Conservation (phyloP, 2,888 invertebrate species). For the Lithosia quadra region DNA sequence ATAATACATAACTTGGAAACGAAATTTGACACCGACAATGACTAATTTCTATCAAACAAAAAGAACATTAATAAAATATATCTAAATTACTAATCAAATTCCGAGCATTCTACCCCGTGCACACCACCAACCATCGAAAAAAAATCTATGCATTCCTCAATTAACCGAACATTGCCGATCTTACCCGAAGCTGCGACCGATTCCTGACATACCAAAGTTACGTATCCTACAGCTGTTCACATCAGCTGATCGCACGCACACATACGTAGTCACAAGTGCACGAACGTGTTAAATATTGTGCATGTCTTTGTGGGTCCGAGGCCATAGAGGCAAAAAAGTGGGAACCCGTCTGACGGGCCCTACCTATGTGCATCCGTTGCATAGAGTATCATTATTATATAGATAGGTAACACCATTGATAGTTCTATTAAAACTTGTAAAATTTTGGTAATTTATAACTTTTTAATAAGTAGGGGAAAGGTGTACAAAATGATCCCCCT, state of each 20-base stretch:
- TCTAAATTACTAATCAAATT: slow-evolving; percentile 17
- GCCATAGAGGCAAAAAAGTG: slow-evolving; percentile 71
- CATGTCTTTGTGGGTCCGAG: slow-evolving; percentile 50
- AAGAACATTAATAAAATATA: slow-evolving; percentile 14
- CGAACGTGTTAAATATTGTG: slow-evolving; percentile 50
- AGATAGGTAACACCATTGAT: slow-evolving; percentile 21
- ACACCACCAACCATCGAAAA: not conserved
- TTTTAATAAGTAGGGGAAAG: too few relatives aligned
- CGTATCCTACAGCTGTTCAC: slow-evolving; percentile 70
- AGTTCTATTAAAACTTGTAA: not conserved
- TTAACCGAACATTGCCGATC: slow-evolving; percentile 28
- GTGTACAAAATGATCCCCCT: too few relatives aligned
- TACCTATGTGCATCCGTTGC: slow-evolving; percentile 71
- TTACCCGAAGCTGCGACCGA: slow-evolving; percentile 21
- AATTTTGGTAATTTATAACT: not conserved
- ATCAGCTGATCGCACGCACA: slow-evolving; percentile 79
- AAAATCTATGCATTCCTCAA: slow-evolving; percentile 30
- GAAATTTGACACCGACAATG: not conserved
- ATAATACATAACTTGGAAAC: not conserved
- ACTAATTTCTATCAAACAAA: slow-evolving; percentile 14
- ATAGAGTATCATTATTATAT: slow-evolving; percentile 21
- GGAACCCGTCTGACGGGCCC: slow-evolving; percentile 73
- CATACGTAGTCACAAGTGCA: slow-evolving; percentile 22
- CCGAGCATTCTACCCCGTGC: not conserved
- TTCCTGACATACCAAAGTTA: slow-evolving; percentile 51